Base-by-base conservation (phyloP, 2,113 vertebrate species). In the Pleuronectes platessa region DNA sequence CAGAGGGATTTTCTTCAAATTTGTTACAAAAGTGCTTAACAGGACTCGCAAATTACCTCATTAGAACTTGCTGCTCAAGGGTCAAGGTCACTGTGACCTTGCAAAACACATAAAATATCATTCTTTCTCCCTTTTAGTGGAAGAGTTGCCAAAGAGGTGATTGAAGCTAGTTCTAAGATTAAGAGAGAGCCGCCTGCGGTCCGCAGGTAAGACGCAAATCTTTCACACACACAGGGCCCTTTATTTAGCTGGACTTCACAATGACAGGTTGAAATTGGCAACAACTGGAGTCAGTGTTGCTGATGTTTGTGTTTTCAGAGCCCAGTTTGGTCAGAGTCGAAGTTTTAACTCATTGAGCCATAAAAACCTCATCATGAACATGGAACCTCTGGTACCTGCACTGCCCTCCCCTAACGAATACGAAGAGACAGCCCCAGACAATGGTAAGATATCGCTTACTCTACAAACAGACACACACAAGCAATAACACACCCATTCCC, bases 361-460 rank as follows among this genome's bases (percentile, higher is more conserved):
- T 92, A 99, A 97, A 86, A 98, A 99, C 74, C 96, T 99, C 84
- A 97, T 99, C 89, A 98, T 98, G 89, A 98, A 97, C 88, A 97
- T 99, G 96, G 97, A 99, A 67, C 97, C 97, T 37, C 89, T 98
- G 83, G 94, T 97, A 68, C 97, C 97, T 12, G 94, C 97, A 0
- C 92, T 97, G 79, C 96, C 97, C 89, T 96, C 96, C 65, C 93
- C 95, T 70, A 93, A 88, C 0, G 97, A 98, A 83, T 95, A 96
- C 49, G 96, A 97, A 20, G 96, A 97, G 67, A 72, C 89, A 61
- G 71, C 88, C 0, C 31, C 92, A 68, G 93, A 95, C 70, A 94
- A 94, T 47, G 95, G 97, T 97, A 93, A 93, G 94, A 87, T 55
- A 26, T 68, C 59, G 45, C 58, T 49, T 37, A 61, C 7, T 23